Conservation (phyloP, 2,888 invertebrate genomes). For the Hyalella azteca region DNA sequence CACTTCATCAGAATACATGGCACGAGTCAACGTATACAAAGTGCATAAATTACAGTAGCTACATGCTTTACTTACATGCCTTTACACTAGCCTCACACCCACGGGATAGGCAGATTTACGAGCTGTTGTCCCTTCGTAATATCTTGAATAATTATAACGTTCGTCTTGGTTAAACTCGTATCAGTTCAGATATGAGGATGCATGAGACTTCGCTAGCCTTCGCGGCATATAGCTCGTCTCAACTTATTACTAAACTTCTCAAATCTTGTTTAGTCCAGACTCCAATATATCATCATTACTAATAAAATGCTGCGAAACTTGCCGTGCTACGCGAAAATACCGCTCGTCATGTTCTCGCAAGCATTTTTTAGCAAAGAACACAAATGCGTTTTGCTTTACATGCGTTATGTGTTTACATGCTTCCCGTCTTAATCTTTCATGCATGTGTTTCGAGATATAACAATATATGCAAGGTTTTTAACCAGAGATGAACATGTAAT, state of each 20-base stretch:
- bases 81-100: not conserved
- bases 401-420: too few relatives aligned
- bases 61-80: not conserved
- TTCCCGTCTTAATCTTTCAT: too few relatives aligned
- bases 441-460: too few relatives aligned
- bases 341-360: too few relatives aligned
- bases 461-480: too few relatives aligned
- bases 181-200: conserved; percentile 31
- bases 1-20: too few relatives aligned
- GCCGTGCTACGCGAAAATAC: not conserved
- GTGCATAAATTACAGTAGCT: not conserved
- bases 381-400: too few relatives aligned
- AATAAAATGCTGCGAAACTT: not conserved
- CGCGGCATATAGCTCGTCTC: not conserved
- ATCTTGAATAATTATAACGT: conserved; percentile 37
- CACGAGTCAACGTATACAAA: not conserved
- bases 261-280: conserved; percentile 24
- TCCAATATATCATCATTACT: conserved; percentile 28
- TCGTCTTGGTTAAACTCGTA: conserved; percentile 33
- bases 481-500: too few relatives aligned
- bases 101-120: not conserved
- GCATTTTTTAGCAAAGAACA: too few relatives aligned
- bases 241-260: conserved; percentile 31
- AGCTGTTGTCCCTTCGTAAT: conserved; percentile 25
- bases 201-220: not conserved